Evolutionary conservation across 2,888 invertebrate species (phyloP).

Genomic region (Leucophenga montana): DNA sequence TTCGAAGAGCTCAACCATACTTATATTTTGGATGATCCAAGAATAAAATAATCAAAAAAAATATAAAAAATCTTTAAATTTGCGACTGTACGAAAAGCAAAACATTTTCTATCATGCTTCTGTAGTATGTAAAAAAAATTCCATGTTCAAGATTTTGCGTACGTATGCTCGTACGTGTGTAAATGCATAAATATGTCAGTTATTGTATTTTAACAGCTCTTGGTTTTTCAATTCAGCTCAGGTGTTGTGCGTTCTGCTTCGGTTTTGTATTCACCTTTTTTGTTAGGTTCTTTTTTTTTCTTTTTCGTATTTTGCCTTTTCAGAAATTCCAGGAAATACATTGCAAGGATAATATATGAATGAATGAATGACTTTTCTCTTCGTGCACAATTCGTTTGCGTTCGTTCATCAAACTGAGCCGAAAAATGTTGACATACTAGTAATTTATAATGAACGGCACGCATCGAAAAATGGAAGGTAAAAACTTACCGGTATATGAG

Average conservation of each 20-base stretch:
- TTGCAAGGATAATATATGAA: slow-evolving; percentile 17
- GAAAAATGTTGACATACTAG: no score
- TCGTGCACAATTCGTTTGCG: not conserved
- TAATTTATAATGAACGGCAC: no score
- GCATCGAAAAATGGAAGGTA: not conserved
- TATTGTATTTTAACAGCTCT: no score
- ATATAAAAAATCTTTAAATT: no score
- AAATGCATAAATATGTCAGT: not conserved
- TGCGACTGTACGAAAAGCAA: no score
- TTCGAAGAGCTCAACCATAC: no score
- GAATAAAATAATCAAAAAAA: no score
- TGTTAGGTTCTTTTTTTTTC: slow-evolving; percentile 3
- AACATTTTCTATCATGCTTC: no score
- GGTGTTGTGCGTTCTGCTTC: slow-evolving; percentile 6
- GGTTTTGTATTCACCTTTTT: not conserved
- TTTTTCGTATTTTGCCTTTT: not conserved
- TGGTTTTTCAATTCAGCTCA: not conserved
- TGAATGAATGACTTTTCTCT: slow-evolving; percentile 21
- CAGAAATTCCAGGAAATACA: not conserved
- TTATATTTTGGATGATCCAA: no score
- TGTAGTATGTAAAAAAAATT: not conserved
- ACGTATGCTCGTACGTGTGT: no score
- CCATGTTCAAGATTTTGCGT: not conserved
- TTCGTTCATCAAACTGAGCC: not conserved
- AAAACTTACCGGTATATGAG: not conserved